phyloP scores from a whole-genome alignment of 1,140 invertebrate genomes.

The Globodera rostochiensis region DNA sequence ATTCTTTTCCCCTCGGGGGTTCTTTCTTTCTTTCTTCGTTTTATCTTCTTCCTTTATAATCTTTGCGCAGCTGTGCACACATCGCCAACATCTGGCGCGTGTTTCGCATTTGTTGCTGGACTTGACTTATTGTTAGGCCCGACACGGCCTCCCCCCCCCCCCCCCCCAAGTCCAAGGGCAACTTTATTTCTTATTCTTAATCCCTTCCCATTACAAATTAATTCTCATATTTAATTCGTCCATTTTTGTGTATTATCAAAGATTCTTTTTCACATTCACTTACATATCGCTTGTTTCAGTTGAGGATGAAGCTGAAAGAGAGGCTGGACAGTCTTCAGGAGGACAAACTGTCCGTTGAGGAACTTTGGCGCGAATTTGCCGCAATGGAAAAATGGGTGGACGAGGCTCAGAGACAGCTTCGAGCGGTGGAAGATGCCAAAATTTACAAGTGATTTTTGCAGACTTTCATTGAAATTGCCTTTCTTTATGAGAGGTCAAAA shows the following conservation, averaged over 20 bases:
- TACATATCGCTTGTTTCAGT: constrained; percentile 35
- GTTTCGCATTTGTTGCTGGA: not conserved
- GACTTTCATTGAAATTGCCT: not conserved
- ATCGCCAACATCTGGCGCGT: not conserved
- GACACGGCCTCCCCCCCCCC: not conserved
- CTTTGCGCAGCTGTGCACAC: constrained; percentile 13
- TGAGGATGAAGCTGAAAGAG: constrained; percentile 42
- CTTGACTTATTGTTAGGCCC: not conserved
- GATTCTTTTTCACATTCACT: not conserved
- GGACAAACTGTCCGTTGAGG: constrained; percentile 34
- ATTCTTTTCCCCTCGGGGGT: not conserved
- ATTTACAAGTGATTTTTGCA: constrained; percentile 34
- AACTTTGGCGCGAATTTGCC: constrained; percentile 53
- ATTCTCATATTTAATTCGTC: not conserved
- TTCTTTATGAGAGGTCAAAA: not conserved
- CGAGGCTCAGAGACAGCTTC: constrained; percentile 36
- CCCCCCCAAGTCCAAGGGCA: not conserved
- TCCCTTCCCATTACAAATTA: not conserved
- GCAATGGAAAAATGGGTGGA: constrained; percentile 44
- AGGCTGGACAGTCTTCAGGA: constrained; percentile 41
- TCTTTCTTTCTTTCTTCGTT: not conserved
- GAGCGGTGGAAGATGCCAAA: constrained; percentile 39
- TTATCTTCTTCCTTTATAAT: not conserved
- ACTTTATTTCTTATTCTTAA: not conserved
- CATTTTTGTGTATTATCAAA: constrained; percentile 24